Evolutionary conservation across 2,888 invertebrate genomes (phyloP).

Genomic region (Empis livida): DNA sequence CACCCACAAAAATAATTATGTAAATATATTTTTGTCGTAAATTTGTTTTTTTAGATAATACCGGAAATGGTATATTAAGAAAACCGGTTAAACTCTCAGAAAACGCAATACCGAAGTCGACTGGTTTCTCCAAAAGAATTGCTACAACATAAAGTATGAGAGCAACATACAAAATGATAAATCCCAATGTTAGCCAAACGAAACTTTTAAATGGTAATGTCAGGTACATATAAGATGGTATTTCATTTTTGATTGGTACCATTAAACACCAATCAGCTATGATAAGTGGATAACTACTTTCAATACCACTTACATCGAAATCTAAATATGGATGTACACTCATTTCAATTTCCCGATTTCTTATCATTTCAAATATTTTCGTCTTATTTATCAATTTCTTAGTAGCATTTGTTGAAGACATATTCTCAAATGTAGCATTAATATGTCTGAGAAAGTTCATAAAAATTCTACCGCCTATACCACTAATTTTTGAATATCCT

Average conservation of each 20-base stretch:
- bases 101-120: no score
- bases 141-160: no score
- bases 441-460: slow-evolving; percentile 17
- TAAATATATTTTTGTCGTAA: no score
- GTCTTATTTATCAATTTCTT: slow-evolving; percentile 19
- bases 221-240: slow-evolving; percentile 22
- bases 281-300: slow-evolving; percentile 23
- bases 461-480: slow-evolving; percentile 20
- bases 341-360: slow-evolving; percentile 15
- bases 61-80: no score
- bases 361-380: slow-evolving; percentile 19
- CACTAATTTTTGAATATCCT: slow-evolving; percentile 14
- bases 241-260: slow-evolving; percentile 22
- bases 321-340: slow-evolving; percentile 24
- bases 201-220: slow-evolving; percentile 19
- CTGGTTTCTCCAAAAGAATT: no score
- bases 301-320: slow-evolving; percentile 18
- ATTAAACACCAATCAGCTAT: slow-evolving; percentile 27
- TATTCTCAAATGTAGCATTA: slow-evolving; percentile 18
- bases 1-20: no score
- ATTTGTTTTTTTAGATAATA: no score
- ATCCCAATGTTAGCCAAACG: slow-evolving; percentile 19
- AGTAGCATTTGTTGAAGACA: neutral
- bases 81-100: no score
- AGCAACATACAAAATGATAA: slow-evolving; percentile 9